A percentile compares a stretch with the other conserved stretches of the same genome.
These are phyloP conservation scores for Syritta pipiens DNA, from an alignment of 2,888 invertebrate genomes.

Conservation along the genomic window DNA sequence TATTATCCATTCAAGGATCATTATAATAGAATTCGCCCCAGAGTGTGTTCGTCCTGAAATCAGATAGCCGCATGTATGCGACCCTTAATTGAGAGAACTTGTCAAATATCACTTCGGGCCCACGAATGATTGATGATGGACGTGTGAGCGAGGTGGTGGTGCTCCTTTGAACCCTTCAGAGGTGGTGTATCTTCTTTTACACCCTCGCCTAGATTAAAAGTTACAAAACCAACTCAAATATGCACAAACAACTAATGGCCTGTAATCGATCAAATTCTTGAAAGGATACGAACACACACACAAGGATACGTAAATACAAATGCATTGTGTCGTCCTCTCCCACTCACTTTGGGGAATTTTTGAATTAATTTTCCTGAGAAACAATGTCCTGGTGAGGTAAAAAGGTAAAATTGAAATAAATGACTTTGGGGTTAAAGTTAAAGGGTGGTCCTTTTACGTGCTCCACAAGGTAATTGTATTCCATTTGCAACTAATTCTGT, in stretches of 20 bases:
- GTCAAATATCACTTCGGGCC: constrained; percentile 33
- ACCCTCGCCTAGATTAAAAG: constrained; percentile 32
- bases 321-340: not conserved
- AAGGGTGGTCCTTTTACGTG: no score
- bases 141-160: no score
- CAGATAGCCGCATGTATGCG: constrained; percentile 12
- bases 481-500: no score
- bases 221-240: not conserved
- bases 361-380: constrained; percentile 7
- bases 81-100: constrained; percentile 55
- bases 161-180: no score
- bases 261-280: constrained; percentile 52
- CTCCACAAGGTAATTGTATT: no score
- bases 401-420: constrained; percentile 23
- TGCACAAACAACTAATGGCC: constrained; percentile 33
- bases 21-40: constrained; percentile 50
- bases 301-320: constrained; percentile 12
- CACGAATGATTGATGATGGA: no score
- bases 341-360: not conserved
- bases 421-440: not conserved
- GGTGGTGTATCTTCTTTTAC: constrained; percentile 1
- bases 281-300: constrained; percentile 33
- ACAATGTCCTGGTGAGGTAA: not conserved
- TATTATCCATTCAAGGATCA: constrained; percentile 64
- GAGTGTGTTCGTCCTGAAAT: not conserved